Evolutionary conservation across 1,140 invertebrate species (phyloP), one percentile per base, ranked within the genome.

Genomic region (Sitobion miscanthi): DNA sequence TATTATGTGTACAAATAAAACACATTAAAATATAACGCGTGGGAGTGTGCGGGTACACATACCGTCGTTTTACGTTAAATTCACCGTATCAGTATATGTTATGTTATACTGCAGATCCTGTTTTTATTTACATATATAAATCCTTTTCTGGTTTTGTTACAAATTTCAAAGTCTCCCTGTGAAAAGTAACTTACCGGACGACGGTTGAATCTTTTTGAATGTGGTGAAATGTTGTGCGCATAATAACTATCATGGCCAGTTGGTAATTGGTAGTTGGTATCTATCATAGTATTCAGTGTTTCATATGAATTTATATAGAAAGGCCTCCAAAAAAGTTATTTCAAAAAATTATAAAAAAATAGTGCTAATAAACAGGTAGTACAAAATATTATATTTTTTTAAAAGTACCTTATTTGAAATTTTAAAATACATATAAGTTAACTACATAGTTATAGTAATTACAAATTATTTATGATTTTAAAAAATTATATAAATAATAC

Each of bases 1-100:
- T n/a, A 77, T 77, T 77, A 77, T 77, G n/a, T 77, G 14, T 77
- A 77, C 62, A 77, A 77, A 77, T 77, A 77, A n/a, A 77, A 77
- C n/a, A n/a, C 30, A 77, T 77, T 77, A 77, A 5, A 77, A n/a
- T 77, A 77, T 54, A 77, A 77, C 62, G 62, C 11, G 57, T 11
- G 62, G 30, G 52, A 54, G 21, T 54, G 4, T 54, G 38, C 38
- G 2, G 52, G 17, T 20, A 21, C 17, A 54, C 62, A 69, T n/a
- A 17, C 62, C 14, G 14, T 69, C 25, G 62, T n/a, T 77, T 77
- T 77, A 77, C n/a, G 30, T 14, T 77, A n/a, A 77, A 77, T 35
- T 77, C n/a, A 30, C 14, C 20, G 52, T 54, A 14, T 52, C 49
- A 17, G 49, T 52, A 17, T 52, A 14, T 49, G 11, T 52, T 52